Conservation (phyloP, 35 echinoderm and acorn worm species). For the Lytechinus variegatus region DNA sequence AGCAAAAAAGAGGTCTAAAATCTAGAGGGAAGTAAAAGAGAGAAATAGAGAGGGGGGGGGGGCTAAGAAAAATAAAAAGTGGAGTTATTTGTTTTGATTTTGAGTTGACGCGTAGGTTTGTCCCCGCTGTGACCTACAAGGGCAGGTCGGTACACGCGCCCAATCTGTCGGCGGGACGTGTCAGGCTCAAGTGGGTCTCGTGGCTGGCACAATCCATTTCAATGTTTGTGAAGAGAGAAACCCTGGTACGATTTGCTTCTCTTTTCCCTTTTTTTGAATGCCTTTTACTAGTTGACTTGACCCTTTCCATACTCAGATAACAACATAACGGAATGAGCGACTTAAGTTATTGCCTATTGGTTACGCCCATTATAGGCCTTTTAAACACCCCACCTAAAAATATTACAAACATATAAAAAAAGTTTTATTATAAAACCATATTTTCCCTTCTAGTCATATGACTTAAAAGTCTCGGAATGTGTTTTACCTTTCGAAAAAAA, state of each 20-base stretch:
- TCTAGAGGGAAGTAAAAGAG: not conserved
- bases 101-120: not conserved
- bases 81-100: not conserved
- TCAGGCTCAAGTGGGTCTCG: conserved; percentile 21
- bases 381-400: too few relatives aligned
- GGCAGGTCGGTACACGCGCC: conserved; percentile 20
- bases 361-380: not conserved
- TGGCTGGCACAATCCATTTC: conserved; percentile 13
- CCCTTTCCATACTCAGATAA: not conserved
- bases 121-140: not conserved
- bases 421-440: too few relatives aligned
- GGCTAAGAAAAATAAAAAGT: not conserved
- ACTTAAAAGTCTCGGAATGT: not conserved
- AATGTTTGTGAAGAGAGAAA: not conserved
- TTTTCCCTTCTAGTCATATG: not conserved
- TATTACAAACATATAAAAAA: not conserved
- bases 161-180: not conserved
- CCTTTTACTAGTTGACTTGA: too few relatives aligned
- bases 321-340: not conserved
- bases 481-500: not conserved
- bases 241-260: not conserved
- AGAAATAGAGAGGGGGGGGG: not conserved
- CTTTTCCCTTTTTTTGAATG: not conserved
- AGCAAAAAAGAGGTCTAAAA: too few relatives aligned
- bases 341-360: not conserved